These are phyloP conservation scores for Chionoecetes opilio DNA, from an alignment of 1,140 invertebrate genomes.

Conservation along the genomic window DNA sequence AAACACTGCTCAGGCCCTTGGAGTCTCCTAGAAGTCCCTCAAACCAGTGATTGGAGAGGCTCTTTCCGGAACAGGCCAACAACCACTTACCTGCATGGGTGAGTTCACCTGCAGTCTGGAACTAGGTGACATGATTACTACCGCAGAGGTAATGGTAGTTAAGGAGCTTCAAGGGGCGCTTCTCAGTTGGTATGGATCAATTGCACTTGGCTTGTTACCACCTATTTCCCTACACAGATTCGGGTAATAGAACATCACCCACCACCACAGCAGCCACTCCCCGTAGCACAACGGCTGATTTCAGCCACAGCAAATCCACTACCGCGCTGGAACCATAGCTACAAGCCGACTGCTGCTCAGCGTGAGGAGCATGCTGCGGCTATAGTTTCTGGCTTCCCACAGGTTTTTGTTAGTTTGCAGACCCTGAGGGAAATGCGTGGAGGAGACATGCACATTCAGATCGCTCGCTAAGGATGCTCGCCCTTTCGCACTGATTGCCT, in stretches of 20 bases:
- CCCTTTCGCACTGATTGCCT: conserved; percentile 54
- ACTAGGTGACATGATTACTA: neutral
- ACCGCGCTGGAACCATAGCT: neutral
- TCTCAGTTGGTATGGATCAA: conserved; percentile 14
- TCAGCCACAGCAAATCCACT: too few species aligned
- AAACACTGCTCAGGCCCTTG: neutral
- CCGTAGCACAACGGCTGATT: neutral
- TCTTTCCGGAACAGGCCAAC: neutral
- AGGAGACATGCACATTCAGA: conserved; percentile 37
- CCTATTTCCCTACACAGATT: conserved; percentile 23
- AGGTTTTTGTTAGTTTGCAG: neutral
- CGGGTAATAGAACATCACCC: neutral
- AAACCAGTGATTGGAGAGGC: neutral
- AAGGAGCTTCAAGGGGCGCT: conserved; percentile 24
- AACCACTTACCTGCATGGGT: neutral
- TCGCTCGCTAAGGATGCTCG: neutral
- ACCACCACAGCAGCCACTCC: too few species aligned
- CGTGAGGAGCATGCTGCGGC: neutral
- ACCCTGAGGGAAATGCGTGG: conserved; percentile 42
- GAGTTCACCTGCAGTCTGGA: neutral
- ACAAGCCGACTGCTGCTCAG: neutral
- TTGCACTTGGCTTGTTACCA: conserved; percentile 31
- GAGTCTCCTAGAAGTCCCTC: neutral
- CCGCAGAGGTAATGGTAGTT: neutral
- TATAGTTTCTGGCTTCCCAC: neutral